A percentile compares a stretch with the other conserved stretches of the same genome.
These are phyloP conservation scores for Ectemnius continuus DNA, from an alignment of 2,888 invertebrate species.

Conservation along the genomic window DNA sequence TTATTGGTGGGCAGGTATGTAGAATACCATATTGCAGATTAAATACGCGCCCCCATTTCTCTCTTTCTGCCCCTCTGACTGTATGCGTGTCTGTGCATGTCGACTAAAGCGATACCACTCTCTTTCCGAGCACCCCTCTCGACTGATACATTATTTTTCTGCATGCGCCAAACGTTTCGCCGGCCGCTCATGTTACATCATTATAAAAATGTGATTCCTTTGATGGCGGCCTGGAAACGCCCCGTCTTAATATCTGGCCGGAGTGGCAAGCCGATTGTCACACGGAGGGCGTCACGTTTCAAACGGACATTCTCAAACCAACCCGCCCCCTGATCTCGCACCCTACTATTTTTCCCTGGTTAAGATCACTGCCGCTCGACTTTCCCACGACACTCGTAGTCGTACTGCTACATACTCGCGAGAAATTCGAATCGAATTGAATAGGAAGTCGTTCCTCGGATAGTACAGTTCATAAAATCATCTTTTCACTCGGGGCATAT, in stretches of 20 bases:
- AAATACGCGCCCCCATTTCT: constrained; percentile 37
- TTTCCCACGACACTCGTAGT: not conserved
- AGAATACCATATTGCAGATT: constrained; percentile 55
- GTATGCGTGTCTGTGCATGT: no score
- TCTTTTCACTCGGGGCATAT: constrained; percentile 14
- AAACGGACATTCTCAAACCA: constrained; percentile 31
- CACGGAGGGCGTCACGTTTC: constrained; percentile 36
- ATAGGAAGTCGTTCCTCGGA: not conserved
- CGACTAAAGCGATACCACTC: constrained; percentile 42
- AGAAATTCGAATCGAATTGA: not conserved
- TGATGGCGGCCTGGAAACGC: constrained; percentile 23
- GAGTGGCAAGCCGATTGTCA: not conserved
- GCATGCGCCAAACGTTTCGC: constrained; percentile 37
- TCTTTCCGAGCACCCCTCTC: constrained; percentile 1
- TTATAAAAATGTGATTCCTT: constrained; percentile 52
- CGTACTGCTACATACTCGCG: not conserved
- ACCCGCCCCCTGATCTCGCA: not conserved
- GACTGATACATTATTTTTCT: constrained; percentile 49
- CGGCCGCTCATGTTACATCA: constrained; percentile 52
- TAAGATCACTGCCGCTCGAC: no score
- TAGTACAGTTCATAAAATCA: not conserved
- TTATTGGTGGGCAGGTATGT: constrained; percentile 55
- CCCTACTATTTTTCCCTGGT: no score
- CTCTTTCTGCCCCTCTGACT: not conserved
- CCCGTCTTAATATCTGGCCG: constrained; percentile 36